These are phyloP conservation scores for Eumaeus atala DNA, from an alignment of 1,140 invertebrate genomes.

Conservation along the genomic window DNA sequence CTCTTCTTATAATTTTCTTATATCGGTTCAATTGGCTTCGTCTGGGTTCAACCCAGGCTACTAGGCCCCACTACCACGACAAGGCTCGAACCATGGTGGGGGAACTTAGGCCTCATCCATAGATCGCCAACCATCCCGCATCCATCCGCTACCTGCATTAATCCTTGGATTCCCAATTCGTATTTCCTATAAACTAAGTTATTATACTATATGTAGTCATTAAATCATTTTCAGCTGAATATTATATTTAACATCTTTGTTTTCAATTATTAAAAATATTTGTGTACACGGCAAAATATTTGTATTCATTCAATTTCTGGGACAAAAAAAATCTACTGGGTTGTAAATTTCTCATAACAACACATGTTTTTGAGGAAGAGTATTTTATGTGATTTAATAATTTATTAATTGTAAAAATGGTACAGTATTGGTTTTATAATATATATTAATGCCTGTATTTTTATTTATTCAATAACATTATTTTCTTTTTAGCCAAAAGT, in stretches of 20 bases:
- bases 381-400: background rate
- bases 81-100: too few species aligned
- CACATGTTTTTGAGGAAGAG: conserved; percentile 49
- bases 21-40: too few species aligned
- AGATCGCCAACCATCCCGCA: too few species aligned
- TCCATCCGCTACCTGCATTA: too few species aligned
- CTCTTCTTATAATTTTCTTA: too few species aligned
- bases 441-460: background rate
- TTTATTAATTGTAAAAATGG: conserved; percentile 33
- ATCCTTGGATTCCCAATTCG: too few species aligned
- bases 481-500: conserved; percentile 77
- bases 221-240: background rate
- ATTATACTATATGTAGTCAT: too few species aligned
- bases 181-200: too few species aligned
- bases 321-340: background rate
- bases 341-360: conserved; percentile 37
- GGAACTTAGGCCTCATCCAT: too few species aligned
- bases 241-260: background rate
- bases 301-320: background rate
- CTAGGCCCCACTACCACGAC: too few species aligned
- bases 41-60: too few species aligned
- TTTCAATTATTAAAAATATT: background rate
- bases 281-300: too few species aligned
- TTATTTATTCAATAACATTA: background rate
- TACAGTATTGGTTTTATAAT: conserved; percentile 20